Conservation (phyloP, 1,140 invertebrate species). For the Neuroterus valhalla region DNA sequence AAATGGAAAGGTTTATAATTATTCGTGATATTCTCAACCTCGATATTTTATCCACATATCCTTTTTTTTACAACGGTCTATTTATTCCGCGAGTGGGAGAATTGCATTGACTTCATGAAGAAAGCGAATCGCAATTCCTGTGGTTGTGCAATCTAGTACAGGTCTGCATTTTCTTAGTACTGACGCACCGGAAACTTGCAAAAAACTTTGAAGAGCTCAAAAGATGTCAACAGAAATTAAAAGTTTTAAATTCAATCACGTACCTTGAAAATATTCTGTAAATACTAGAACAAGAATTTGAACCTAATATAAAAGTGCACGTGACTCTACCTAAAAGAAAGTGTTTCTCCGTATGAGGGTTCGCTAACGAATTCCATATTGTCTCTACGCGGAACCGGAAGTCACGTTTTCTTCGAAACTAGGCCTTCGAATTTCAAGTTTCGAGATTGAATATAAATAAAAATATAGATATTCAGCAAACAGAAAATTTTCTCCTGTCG, state of each 20-base stretch:
- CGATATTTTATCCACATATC: background rate
- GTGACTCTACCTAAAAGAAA: background rate
- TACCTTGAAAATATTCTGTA: background rate
- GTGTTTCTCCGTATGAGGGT: background rate
- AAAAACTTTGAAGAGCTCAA: background rate
- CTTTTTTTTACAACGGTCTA: slow-evolving; percentile 24
- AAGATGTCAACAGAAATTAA: too few relatives aligned
- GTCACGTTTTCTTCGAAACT: background rate
- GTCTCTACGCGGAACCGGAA: slow-evolving; percentile 8
- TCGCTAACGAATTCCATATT: background rate
- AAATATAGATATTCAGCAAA: background rate
- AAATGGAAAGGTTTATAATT: too few relatives aligned
- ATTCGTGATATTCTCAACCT: slow-evolving; percentile 23
- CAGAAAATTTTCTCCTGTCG: too few relatives aligned
- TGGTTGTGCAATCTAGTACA: slow-evolving; percentile 12
- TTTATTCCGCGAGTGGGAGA: slow-evolving; percentile 21
- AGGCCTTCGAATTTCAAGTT: background rate
- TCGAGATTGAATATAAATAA: background rate
- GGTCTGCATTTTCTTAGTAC: background rate
- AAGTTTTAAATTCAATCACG: too few relatives aligned
- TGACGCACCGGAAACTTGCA: background rate
- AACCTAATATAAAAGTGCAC: background rate
- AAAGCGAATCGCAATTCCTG: slow-evolving; percentile 47
- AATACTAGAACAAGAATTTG: background rate
- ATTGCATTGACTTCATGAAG: slow-evolving; percentile 31